Conservation (phyloP, 2,113 vertebrate species). For the Mellivora capensis region DNA sequence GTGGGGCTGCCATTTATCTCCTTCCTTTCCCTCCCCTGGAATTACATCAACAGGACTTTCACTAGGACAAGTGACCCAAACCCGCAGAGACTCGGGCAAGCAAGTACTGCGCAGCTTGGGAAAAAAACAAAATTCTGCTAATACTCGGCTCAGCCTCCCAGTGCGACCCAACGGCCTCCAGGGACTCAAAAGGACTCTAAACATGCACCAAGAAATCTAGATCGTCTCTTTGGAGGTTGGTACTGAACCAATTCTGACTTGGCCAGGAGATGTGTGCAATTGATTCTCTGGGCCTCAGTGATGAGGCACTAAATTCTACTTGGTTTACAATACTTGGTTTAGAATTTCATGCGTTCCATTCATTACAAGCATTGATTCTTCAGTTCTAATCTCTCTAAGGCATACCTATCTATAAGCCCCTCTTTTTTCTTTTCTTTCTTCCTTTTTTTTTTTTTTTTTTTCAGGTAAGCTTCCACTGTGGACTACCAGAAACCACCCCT, state of each 20-base stretch:
- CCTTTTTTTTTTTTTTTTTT: background rate
- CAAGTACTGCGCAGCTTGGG: no score
- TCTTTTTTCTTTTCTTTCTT: background rate
- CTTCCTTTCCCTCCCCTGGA: background rate
- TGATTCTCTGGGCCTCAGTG: background rate
- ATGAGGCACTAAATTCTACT: background rate
- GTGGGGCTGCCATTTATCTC: background rate
- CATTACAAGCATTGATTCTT: background rate
- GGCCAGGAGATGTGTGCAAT: background rate
- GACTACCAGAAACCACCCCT: background rate
- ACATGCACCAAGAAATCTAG: background rate
- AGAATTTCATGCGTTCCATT: background rate
- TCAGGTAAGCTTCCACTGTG: background rate
- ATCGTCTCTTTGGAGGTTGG: background rate
- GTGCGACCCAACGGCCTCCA: fast-evolving
- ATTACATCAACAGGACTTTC: background rate
- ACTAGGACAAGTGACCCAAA: background rate
- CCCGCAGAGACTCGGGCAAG: fast-evolving
- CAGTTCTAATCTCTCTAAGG: background rate
- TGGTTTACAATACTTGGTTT: no score
- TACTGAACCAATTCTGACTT: background rate
- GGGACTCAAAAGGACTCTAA: background rate
- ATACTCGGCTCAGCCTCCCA: background rate
- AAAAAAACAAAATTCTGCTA: background rate
- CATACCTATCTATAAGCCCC: fast-evolving